Percentiles rank a stretch among this genome's conserved stretches.
phyloP scores from a whole-genome alignment of 2,888 invertebrate species.

The Oxycera nigricornis region DNA sequence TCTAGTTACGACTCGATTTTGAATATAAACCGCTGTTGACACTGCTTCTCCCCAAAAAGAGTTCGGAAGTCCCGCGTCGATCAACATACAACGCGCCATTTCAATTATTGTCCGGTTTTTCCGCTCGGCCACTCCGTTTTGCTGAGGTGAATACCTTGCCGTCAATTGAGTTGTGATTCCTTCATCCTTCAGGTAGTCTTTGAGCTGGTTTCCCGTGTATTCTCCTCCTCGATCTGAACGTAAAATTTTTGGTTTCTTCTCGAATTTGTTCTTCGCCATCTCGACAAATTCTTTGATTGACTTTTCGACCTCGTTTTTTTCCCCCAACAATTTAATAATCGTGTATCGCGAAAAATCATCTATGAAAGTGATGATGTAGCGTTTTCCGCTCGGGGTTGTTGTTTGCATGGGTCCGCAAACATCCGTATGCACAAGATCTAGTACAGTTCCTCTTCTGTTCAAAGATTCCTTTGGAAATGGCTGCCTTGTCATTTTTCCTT shows the following conservation, averaged over 20 bases:
- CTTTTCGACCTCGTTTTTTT: conserved; percentile 49
- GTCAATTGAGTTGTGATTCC: conserved; percentile 49
- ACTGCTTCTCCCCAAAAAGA: conserved; percentile 47
- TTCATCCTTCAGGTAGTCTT: conserved; percentile 46
- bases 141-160: conserved; percentile 50
- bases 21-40: not conserved
- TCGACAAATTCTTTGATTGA: conserved; percentile 44
- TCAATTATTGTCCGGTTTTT: conserved; percentile 49
- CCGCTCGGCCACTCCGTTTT: conserved; percentile 51
- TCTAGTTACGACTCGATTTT: not conserved
- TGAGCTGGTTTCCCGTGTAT: conserved; percentile 48
- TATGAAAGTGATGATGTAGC: conserved; percentile 53
- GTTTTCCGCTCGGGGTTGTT: conserved; percentile 48
- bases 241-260: conserved; percentile 46
- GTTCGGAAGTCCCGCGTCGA: conserved; percentile 48
- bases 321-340: conserved; percentile 48
- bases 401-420: conserved; percentile 54
- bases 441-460: conserved; percentile 21
- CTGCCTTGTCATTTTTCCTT: conserved; percentile 49
- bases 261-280: conserved; percentile 45
- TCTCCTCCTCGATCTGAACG: conserved; percentile 51
- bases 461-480: conserved; percentile 50
- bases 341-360: conserved; percentile 54
- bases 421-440: conserved; percentile 52
- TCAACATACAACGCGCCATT: conserved; percentile 51